Evolutionary conservation across 2,113 vertebrate genomes (phyloP), one percentile per base, ranked within the genome.

Genomic region (Dryoscopus gambensis): DNA sequence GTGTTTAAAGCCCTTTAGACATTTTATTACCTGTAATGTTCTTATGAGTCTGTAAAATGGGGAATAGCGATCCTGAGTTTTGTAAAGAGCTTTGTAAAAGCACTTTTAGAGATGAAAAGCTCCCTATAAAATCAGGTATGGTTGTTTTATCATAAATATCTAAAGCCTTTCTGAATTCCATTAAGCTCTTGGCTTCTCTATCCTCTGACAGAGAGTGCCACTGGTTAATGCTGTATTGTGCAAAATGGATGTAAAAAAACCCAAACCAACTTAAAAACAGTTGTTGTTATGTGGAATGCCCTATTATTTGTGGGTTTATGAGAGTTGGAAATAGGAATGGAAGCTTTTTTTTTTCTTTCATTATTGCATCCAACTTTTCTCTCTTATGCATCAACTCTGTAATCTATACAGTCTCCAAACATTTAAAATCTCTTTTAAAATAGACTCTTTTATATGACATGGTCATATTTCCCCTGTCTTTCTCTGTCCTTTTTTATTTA

Each of bases 51-150:
- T 90, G 56, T 95, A 91, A 91, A 95, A 93, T 75, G 63, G 35
- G 67, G 81, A 63, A 56, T 35, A 86, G 64, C 0, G 0, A 83
- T 94, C 31, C 75, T 63, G 63, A 93, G 63, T 94, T 95, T 87
- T 91, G 42, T 96, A 67, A 88, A 96, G 67, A 90, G 82, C 57
- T 94, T 90, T 85, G 70, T 87, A 83, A 94, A 95, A 96, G 75
- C 70, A 70, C 68, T 86, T 93, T 53, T 88, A 86, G 79, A 77
- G 59, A 86, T 89, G 15, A 86, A 93, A 95, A 95, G 71, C 64
- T 93, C 68, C 47, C 52, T 84, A 81, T 96, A 93, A 92, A 95
- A 87, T 89, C 80, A 81, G 52, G 49, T 93, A 40, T 88, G 79
- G 89, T 93, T 95, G 80, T 92, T 93, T 79, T 83, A 86, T 93